Base-by-base conservation (phyloP, 64 coral and sea anemone species). In the Actinia equina region DNA sequence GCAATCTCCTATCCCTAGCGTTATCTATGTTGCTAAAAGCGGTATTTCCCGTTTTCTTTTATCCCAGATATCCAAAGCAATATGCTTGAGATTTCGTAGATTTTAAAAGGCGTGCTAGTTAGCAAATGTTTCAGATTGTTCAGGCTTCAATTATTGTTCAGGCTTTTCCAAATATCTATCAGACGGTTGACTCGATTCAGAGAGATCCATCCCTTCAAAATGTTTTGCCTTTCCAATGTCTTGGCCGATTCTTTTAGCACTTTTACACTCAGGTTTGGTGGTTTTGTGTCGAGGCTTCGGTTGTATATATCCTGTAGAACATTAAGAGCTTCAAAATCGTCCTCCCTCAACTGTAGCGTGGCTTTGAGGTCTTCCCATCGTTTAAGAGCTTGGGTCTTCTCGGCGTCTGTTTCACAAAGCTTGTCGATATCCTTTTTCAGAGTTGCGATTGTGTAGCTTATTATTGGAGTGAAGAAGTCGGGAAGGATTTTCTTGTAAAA, bases 401-500 rank as follows among this genome's bases (percentile, higher is more conserved):
- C 27, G 43, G 54, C 20, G n/a, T 76, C 51, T 51, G 7, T 44
- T 76, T 82, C 59, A 54, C 45, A 41, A 54, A 71, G 69, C 70
- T 85, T n/a, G 58, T 51, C 41, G 70, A 90, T 18, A 70, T 81
- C 46, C 56, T 62, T 37, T 49, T 42, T 44, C 71, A 69, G 63
- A 59, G 71, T 71, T 90, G 67, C 82, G 2, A 90, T 77, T 55
- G 76, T 85, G 44, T 85, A 90, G 8, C 59, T 89, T 41, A 82
- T 83, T 27, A 15, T 30, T 10, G 77, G 43, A 52, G 63, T 30
- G 27, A 84, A 89, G 45, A 22, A 84, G 23, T 84, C 84, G 7
- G 64, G 82, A 42, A 90, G 71, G 51, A 90, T 22, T 15, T 59
- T 57, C 67, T 90, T 85, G 64, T 90, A 90, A 44, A 90, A 54